A percentile compares a stretch with the other conserved stretches of the same genome.
Evolutionary conservation across 2,113 vertebrate genomes (phyloP).

Genomic region (Melanerpes aurifrons): DNA sequence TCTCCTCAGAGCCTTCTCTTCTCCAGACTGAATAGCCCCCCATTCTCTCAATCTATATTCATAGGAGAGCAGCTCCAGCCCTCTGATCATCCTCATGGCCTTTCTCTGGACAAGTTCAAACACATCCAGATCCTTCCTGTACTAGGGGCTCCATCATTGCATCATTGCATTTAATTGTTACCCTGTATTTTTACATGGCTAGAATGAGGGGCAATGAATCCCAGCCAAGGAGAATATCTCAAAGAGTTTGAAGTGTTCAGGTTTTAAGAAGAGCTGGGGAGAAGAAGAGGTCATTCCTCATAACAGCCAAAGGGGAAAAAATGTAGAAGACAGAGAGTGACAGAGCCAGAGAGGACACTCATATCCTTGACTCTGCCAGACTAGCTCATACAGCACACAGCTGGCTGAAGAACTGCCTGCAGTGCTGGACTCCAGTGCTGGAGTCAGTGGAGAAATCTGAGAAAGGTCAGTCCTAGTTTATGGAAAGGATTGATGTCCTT

Average conservation of each 20-base stretch:
- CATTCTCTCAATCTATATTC: too few relatives aligned
- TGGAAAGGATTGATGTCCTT: background rate
- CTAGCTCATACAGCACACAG: background rate
- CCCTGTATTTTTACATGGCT: background rate
- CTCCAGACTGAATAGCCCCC: too few relatives aligned
- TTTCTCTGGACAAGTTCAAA: too few relatives aligned
- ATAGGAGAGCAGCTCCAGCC: too few relatives aligned
- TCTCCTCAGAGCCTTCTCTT: too few relatives aligned
- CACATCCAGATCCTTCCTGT: too few relatives aligned
- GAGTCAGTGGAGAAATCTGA: background rate
- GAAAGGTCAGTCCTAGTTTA: background rate
- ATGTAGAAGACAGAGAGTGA: background rate
- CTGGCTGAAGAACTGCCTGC: background rate
- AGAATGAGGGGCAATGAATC: background rate
- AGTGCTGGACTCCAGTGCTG: background rate
- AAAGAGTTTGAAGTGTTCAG: background rate
- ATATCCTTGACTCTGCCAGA: background rate
- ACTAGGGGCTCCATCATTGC: too few relatives aligned
- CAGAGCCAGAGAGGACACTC: background rate
- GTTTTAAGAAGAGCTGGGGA: background rate
- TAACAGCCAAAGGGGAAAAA: background rate
- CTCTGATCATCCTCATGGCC: too few relatives aligned
- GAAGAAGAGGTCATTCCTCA: background rate
- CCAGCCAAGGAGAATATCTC: background rate
- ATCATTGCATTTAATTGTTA: background rate